Evolutionary conservation across 1,140 invertebrate genomes (phyloP), one percentile per base, ranked within the genome.

Genomic region (Lucilia cuprina): DNA sequence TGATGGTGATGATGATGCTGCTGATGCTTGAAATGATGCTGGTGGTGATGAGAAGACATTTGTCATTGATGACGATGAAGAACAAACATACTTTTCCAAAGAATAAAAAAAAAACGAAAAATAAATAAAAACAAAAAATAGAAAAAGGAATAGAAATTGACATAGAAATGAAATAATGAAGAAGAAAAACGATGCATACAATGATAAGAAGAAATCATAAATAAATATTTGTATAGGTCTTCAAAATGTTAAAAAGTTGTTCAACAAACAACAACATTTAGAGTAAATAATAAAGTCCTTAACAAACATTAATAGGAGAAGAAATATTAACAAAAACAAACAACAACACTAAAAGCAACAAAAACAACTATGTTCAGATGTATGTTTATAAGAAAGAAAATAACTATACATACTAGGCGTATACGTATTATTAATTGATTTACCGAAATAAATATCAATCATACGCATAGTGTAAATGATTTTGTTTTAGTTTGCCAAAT

Each of bases 201-300:
- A 80, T 9, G 77, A 80, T 80, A 80, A 80, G 35, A 80, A 80
- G 77, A 80, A 80, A 80, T 80, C 77, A 49, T 80, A 19, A 80
- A 80, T 21, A 80, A 80, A 80, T 80, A 80, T 80, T 80, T 80
- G 47, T 30, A 25, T 49, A 49, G 77, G 77, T 49, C 77, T 80
- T 80, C 77, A 80, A 80, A 30, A 80, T 49, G 77, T 80, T 80
- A 80, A 80, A 80, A 80, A 80, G 77, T 80, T 49, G 77, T 80
- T 80, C 50, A 80, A 80, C 77, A 80, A 80, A 80, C 47, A 80
- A 50, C 41, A 80, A 50, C 41, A 49, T 10, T 19, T 7, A 25
- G 19, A 70, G n/a, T 12, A 21, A 70, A 70, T 70, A 70, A 70
- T 70, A 25, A 21, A 70, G 65, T 70, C 65, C 65, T 70, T 70